These are phyloP conservation scores for Cantharis flavilabris DNA, from an alignment of 2,888 invertebrate genomes.

Conservation along the genomic window DNA sequence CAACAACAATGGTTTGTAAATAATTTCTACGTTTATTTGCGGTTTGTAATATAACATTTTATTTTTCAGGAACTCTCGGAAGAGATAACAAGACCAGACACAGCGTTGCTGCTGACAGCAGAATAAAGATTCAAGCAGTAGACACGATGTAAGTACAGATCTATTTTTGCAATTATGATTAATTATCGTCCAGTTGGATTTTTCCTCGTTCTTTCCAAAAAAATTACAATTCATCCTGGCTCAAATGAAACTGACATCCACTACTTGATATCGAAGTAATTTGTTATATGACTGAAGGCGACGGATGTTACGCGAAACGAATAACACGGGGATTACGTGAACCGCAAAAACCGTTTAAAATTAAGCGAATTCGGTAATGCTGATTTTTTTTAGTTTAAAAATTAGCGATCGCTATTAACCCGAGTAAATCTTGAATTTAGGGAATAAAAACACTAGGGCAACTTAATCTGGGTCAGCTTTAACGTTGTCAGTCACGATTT, in stretches of 20 bases:
- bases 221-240: not conserved
- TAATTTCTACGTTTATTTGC: conserved; percentile 8
- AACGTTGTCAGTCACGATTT: not conserved
- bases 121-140: conserved; percentile 45
- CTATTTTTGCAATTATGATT: not conserved
- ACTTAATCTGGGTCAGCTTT: not conserved
- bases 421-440: not conserved
- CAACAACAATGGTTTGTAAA: conserved; percentile 48
- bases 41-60: not conserved
- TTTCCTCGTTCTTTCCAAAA: not conserved
- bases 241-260: not conserved
- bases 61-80: conserved; percentile 18
- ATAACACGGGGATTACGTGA: not conserved
- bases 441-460: not conserved
- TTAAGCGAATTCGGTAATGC: not conserved
- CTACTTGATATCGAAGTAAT: not conserved
- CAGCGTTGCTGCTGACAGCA: conserved; percentile 57
- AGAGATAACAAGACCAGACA: conserved; percentile 45
- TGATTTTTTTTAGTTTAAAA: not conserved
- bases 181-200: not conserved
- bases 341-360: not conserved
- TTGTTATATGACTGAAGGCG: not conserved
- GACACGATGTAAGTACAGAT: conserved; percentile 48
- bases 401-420: not conserved
- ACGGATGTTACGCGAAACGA: not conserved